Evolutionary conservation across 2,888 invertebrate species (phyloP).

Genomic region (Buathra laborator): DNA sequence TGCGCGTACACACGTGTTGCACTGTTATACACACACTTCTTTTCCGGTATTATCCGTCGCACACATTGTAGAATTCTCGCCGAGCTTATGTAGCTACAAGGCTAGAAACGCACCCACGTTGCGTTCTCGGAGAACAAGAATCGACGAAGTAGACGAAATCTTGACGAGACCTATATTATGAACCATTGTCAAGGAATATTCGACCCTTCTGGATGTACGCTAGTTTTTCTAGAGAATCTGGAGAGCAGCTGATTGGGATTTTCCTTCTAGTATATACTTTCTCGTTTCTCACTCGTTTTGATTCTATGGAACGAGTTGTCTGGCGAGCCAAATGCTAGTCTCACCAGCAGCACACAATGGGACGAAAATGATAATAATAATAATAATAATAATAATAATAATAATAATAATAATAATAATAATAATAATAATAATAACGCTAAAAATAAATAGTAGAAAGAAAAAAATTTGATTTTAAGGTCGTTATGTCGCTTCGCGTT

Average conservation of each 20-base stretch:
- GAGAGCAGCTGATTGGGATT: conserved; percentile 83
- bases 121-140: conserved; percentile 12
- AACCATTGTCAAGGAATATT: conserved; percentile 76
- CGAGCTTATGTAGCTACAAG: conserved; percentile 46
- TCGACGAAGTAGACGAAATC: conserved; percentile 41
- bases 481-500: no score
- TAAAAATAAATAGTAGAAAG: no score
- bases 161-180: conserved; percentile 37
- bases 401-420: background rate
- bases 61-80: conserved; percentile 52
- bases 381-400: background rate
- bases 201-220: background rate
- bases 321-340: background rate
- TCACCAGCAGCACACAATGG: background rate
- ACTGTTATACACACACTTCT: conserved; percentile 45
- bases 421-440: background rate
- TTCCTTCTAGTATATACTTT: conserved; percentile 68
- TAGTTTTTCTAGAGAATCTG: conserved; percentile 78
- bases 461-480: no score
- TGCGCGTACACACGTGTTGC: conserved; percentile 13
- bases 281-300: conserved; percentile 50
- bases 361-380: background rate
- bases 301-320: conserved; percentile 41
- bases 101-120: conserved; percentile 51
- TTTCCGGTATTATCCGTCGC: conserved; percentile 45